Evolutionary conservation across 2,113 vertebrate species (phyloP).

Genomic region (Pomatorhinus ruficollis): DNA sequence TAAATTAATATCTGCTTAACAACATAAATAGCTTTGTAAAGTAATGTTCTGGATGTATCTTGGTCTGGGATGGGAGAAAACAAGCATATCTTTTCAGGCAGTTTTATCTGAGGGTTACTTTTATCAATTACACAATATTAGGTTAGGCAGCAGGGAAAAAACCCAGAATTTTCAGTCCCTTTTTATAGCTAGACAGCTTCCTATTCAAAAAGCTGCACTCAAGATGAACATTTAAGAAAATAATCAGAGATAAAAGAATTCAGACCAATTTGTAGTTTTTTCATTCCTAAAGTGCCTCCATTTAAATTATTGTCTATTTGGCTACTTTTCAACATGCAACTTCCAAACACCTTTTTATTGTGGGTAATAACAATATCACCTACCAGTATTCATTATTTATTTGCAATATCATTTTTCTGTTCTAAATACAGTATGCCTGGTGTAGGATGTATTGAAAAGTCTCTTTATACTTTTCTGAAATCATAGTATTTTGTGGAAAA

Average conservation of each 20-base stretch:
- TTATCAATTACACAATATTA: not conserved
- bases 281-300: not conserved
- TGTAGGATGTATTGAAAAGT: not conserved
- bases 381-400: not conserved
- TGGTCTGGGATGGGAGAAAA: not conserved
- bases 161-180: not conserved
- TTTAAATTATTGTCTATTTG: not conserved
- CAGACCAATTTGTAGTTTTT: not conserved
- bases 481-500: not conserved
- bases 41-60: not conserved
- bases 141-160: not conserved
- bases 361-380: not conserved
- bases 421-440: not conserved
- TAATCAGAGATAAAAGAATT: not conserved
- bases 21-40: not conserved
- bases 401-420: not conserved
- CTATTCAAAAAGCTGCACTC: not conserved
- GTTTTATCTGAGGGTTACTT: not conserved
- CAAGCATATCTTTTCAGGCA: not conserved
- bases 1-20: slow-evolving; percentile 6
- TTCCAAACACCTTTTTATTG: not conserved
- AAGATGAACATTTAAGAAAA: not conserved
- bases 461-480: slow-evolving; percentile 3
- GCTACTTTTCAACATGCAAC: not conserved
- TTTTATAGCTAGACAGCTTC: not conserved